Conservation (phyloP, 92 coral and sea anemone species). For the Zoanthus sociatus region DNA sequence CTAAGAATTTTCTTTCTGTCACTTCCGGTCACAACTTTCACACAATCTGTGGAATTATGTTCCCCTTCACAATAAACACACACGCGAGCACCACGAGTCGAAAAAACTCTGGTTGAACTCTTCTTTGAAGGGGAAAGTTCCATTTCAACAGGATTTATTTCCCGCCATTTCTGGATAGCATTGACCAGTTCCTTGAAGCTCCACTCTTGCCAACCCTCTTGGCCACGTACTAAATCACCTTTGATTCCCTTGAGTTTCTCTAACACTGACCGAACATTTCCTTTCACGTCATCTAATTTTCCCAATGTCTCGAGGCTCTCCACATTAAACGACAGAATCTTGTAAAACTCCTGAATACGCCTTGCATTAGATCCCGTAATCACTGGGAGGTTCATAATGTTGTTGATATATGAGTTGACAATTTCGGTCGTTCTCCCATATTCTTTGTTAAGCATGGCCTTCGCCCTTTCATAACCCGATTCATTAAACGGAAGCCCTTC, state of each 20-base stretch:
- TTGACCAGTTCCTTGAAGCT: constrained; percentile 12
- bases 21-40: neutral
- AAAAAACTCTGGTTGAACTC: constrained; percentile 11
- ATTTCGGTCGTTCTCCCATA: constrained; percentile 39
- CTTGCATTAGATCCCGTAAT: constrained; percentile 28
- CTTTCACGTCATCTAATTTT: constrained; percentile 56
- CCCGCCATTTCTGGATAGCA: constrained; percentile 52
- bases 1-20: constrained; percentile 26
- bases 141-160: constrained; percentile 40
- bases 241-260: constrained; percentile 53
- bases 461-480: constrained; percentile 40
- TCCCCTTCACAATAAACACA: constrained; percentile 48
- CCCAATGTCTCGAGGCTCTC: constrained; percentile 56
- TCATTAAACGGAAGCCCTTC: constrained; percentile 35
- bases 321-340: constrained; percentile 27
- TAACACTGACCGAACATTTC: constrained; percentile 44
- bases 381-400: constrained; percentile 48
- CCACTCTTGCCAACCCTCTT: constrained; percentile 59
- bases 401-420: constrained; percentile 38
- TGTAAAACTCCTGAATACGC: constrained; percentile 49
- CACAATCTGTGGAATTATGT: constrained; percentile 37
- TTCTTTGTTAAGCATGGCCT: constrained; percentile 32
- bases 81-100: neutral
- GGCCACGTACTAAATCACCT: constrained; percentile 59
- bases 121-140: constrained; percentile 4